Base-by-base conservation (phyloP, 1,140 invertebrate genomes). In the Araneus ventricosus region DNA sequence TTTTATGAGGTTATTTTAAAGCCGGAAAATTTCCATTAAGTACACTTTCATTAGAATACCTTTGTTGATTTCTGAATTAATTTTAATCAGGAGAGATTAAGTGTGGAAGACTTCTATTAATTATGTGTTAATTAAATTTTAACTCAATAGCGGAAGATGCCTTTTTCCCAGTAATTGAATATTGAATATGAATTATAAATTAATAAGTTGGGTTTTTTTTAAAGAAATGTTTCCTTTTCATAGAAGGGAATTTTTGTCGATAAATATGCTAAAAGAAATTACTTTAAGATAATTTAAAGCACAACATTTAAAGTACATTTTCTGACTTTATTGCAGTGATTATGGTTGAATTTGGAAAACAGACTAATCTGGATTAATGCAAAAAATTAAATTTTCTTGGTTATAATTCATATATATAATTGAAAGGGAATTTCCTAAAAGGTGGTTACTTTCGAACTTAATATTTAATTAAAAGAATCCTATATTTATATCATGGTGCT, bases 1-100 rank as follows among this genome's bases (percentile, higher is more conserved):
- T 75, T 75, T 75, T 75, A 75, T 75, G 70, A 75, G 30, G 30
- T 75, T 75, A 75, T 34, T 75, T 75, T 34, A 75, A 75, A 37
- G 70, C 70, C 30, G 30, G 70, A 75, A 67, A 67, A 75, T 75
- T 20, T 37, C 70, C 59, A 37, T 75, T 75, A 34, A 30, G 34
- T 34, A 30, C 27, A 20, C 70, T 37, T 75, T 75, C 4, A 75
- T 27, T 75, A 8, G 4, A 75, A 22, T 17, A 20, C 63, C 4
- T 75, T 75, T 34, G 34, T 75, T 6, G 34, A 37, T 75, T 75
- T 75, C 10, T 34, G 70, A 20, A 20, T 75, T 37, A 75, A 37
- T 20, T 37, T 70, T 37, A 75, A 75, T 75, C 34, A 75, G 17
- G 1, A 34, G 30, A 75, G 17, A 75, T 75, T 34, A 75, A 20